Conservation (phyloP, 2,888 invertebrate species). For the Parnassius orleans region DNA sequence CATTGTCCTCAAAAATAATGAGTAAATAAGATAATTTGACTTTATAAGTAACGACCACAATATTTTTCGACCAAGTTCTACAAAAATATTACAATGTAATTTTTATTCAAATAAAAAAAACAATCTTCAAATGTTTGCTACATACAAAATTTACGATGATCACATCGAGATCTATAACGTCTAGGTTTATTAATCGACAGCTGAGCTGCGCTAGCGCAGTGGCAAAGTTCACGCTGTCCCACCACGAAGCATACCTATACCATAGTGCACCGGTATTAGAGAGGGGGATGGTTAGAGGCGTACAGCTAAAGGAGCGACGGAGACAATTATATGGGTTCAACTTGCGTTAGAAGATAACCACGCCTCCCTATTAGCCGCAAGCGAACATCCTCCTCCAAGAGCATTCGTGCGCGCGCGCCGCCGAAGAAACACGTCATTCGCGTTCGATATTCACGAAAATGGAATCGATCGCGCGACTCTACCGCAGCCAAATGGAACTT, state of each 20-base stretch:
- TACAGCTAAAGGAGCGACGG: slow-evolving; percentile 34
- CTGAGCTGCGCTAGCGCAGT: slow-evolving; percentile 56
- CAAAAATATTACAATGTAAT: too few species aligned
- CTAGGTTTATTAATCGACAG: slow-evolving; percentile 69
- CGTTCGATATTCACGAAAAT: slow-evolving; percentile 50
- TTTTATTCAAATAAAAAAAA: neutral
- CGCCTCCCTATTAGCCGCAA: slow-evolving; percentile 63
- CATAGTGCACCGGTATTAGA: slow-evolving; percentile 71
- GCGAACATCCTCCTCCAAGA: slow-evolving; percentile 69
- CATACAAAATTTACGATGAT: slow-evolving; percentile 51
- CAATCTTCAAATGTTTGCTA: neutral
- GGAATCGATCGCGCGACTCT: slow-evolving; percentile 59
- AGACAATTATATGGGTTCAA: slow-evolving; percentile 61
- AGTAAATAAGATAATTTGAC: too few species aligned
- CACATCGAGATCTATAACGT: slow-evolving; percentile 69
- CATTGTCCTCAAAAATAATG: too few species aligned
- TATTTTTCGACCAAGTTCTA: too few species aligned
- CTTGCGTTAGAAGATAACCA: slow-evolving; percentile 76
- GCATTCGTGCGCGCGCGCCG: slow-evolving; percentile 79
- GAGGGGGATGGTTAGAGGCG: slow-evolving; percentile 43
- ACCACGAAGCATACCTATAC: slow-evolving; percentile 51
- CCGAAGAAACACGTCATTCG: slow-evolving; percentile 59
- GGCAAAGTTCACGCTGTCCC: slow-evolving; percentile 77
- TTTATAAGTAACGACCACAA: too few species aligned
- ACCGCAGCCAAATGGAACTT: slow-evolving; percentile 35